Percentiles rank a stretch among this genome's conserved stretches.
Evolutionary conservation across 35 echinoderm and acorn worm genomes (phyloP).

Genomic region (Antedon bifida): DNA sequence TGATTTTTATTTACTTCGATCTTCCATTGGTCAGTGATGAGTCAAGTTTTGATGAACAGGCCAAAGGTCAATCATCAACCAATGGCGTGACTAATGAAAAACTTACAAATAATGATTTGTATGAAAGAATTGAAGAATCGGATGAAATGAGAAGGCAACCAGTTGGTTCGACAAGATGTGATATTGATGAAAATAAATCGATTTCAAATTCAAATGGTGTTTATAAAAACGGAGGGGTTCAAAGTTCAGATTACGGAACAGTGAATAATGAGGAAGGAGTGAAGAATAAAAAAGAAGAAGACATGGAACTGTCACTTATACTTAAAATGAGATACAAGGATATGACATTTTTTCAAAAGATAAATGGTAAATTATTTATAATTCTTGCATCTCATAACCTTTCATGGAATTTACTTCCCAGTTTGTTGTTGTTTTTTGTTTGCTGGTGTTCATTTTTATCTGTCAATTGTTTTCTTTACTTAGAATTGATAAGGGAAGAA

Average conservation of each 20-base stretch:
- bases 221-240: background rate
- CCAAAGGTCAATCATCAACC: background rate
- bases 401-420: too few relatives aligned
- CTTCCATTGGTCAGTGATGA: slow-evolving; percentile 40
- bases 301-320: background rate
- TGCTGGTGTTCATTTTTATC: too few relatives aligned
- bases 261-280: background rate
- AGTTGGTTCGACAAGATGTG: background rate
- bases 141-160: background rate
- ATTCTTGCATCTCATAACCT: too few relatives aligned
- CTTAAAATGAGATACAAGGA: background rate
- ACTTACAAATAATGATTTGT: background rate
- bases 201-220: background rate
- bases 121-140: background rate
- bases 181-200: background rate
- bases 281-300: background rate
- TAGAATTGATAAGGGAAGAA: slow-evolving; percentile 71
- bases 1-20: slow-evolving; percentile 61
- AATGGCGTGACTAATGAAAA: background rate
- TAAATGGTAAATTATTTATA: background rate
- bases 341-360: background rate
- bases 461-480: background rate
- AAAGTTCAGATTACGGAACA: background rate
- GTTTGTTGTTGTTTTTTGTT: too few relatives aligned
- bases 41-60: background rate